Base-by-base conservation (phyloP, 2,888 invertebrate genomes). In the Ceramica pisi region DNA sequence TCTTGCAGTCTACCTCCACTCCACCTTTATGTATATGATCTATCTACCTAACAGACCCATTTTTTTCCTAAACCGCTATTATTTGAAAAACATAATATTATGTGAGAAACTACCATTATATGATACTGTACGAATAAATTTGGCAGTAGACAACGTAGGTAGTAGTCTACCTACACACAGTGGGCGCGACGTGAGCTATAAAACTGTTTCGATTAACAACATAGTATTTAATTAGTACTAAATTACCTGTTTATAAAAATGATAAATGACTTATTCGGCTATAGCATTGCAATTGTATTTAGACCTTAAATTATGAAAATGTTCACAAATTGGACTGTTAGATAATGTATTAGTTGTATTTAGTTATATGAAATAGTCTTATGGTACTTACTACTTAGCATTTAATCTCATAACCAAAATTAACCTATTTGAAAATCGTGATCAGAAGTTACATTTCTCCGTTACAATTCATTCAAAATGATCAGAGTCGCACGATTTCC, bases 161-260 rank as follows among this genome's bases (percentile, higher is more conserved):
- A 83, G 82, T 78, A 60, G 80, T 82, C 77, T 72, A 74, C 88
- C 86, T 82, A 87, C 83, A 78, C 62, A 63, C 59, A 60, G 88
- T 89, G 88, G 87, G 88, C 82, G 88, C 85, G 61, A 82, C 72
- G 86, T 86, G 80, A 78, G 83, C 82, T 81, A 87, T 82, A 75
- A 73, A 72, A 87, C 87, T 85, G 86, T 89, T 86, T 87, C 81
- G 80, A 87, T 86, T 86, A 87, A 78, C 84, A 83, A 84, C 83
- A 86, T 77, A 81, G 82, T 83, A 86, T 81, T 81, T 78, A 72
- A 78, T 62, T 76, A 62, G n/a, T 55, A 57, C 31, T 41, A 26
- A 48, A 61, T 53, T 51, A 38, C 19, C 31, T 44, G 16, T 48
- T 59, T 23, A 16, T n/a, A 41, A 46, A 46, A 63, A 26, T 38